These are phyloP conservation scores for Dasysyrphus albostriatus DNA, from an alignment of 2,888 invertebrate genomes.

Conservation along the genomic window DNA sequence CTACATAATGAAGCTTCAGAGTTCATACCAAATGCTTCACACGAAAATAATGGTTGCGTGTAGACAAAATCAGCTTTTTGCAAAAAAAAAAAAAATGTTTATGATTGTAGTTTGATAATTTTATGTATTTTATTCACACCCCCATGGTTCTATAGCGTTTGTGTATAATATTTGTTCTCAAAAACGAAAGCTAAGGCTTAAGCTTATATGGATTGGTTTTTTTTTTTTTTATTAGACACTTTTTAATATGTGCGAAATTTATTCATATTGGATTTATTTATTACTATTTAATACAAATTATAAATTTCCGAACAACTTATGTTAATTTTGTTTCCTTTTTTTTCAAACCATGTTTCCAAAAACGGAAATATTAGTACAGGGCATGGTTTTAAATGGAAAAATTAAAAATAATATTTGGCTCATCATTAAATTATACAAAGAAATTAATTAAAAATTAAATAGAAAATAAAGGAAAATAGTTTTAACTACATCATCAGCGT, in stretches of 20 bases:
- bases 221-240: neutral
- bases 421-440: neutral
- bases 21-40: neutral
- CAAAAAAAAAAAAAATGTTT: no score
- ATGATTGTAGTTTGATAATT: neutral
- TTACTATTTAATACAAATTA: neutral
- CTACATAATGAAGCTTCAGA: neutral
- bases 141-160: neutral
- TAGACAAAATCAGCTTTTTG: slow-evolving; percentile 6
- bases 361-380: no score
- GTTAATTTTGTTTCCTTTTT: neutral
- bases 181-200: neutral
- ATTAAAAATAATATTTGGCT: neutral
- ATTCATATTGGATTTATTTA: neutral
- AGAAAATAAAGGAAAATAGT: no score
- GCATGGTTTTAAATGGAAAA: neutral
- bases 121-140: neutral
- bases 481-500: no score
- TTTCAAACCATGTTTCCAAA: neutral
- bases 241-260: neutral
- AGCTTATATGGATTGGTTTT: neutral
- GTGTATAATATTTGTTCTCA: neutral
- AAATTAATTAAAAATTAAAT: no score
- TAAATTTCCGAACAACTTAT: neutral
- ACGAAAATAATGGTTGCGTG: slow-evolving; percentile 17